phyloP scores from a whole-genome alignment of 2,113 vertebrate species.

The Halichoerus grypus region DNA sequence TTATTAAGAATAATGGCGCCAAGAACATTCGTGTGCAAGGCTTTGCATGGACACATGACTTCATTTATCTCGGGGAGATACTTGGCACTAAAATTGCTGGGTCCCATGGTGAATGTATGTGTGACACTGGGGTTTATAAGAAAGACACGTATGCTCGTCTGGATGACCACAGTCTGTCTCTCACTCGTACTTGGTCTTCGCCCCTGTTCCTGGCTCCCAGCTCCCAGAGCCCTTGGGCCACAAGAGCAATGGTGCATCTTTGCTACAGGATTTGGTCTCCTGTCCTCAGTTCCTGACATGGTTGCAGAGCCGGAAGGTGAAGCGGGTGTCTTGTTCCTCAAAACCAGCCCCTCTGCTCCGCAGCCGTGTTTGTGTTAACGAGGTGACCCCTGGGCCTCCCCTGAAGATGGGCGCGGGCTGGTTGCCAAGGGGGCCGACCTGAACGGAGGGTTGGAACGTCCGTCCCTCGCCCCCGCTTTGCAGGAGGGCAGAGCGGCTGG shows the following conservation, averaged over 20 bases:
- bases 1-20: background rate
- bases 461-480: too few species aligned
- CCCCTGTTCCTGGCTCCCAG: background rate
- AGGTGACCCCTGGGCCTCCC: background rate
- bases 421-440: background rate
- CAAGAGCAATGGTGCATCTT: background rate
- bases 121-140: background rate
- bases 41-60: background rate
- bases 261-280: background rate
- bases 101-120: background rate
- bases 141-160: background rate
- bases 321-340: background rate
- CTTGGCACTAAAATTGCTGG: background rate
- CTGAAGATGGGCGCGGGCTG: background rate
- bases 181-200: background rate
- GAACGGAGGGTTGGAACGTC: fast-evolving
- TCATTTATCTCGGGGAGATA: background rate
- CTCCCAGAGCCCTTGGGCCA: background rate
- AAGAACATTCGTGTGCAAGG: background rate
- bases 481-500: background rate
- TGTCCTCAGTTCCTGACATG: background rate
- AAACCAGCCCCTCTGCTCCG: background rate
- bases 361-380: fast-evolving
- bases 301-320: background rate
- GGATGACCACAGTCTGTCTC: background rate